Evolutionary conservation across 2,797 vertebrate genomes (phyloP), one percentile per base, ranked within the genome.

Genomic region (Labeo calbasu): DNA sequence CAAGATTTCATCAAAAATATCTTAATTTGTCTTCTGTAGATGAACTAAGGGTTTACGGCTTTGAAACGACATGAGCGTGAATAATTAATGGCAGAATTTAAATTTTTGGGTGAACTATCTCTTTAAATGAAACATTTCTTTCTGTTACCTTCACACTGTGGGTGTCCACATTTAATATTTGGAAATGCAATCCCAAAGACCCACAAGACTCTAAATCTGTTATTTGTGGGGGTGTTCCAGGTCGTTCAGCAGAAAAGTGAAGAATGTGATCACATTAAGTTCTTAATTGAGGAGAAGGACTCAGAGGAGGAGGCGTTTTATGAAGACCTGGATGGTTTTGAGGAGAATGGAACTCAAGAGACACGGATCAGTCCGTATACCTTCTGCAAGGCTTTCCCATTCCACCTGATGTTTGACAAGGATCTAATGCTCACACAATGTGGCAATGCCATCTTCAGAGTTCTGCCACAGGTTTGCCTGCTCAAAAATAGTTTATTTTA

Each of bases 361-460:
- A 98, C 98, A 75, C 95, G 98, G n/a, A 99, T 99, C 91, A 99
- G 98, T 88, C 98, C 98, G 0, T 98, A 98, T 85, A 99, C 98
- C 0, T 99, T 99, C 90, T 99, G 98, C 96, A 99, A 99, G 89
- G 97, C 98, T 57, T 99, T 99, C 88, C 98, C 98, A n/a, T 99
- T 99, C 88, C 98, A 99, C 89, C 96, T 99, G 86, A 99, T 99
- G 96, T 99, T 99, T 88, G 98, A 99, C 92, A 96, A 95, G 93
- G 96, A 97, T 91, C 93, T 99, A 75, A 95, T 98, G 92, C 97
- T 99, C 89, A 99, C 97, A 0, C 98, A 99, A 83, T 99, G 98
- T 86, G 98, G 98, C 50, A 99, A 99, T 36, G 98, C 98, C 88
- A 99, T 99, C 88, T 99, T 97, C 90, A 94, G 98, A 88, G 97